A percentile compares a stretch with the other conserved stretches of the same genome.
These are phyloP conservation scores for Halesus radiatus DNA, from an alignment of 1,140 invertebrate species.

Conservation along the genomic window DNA sequence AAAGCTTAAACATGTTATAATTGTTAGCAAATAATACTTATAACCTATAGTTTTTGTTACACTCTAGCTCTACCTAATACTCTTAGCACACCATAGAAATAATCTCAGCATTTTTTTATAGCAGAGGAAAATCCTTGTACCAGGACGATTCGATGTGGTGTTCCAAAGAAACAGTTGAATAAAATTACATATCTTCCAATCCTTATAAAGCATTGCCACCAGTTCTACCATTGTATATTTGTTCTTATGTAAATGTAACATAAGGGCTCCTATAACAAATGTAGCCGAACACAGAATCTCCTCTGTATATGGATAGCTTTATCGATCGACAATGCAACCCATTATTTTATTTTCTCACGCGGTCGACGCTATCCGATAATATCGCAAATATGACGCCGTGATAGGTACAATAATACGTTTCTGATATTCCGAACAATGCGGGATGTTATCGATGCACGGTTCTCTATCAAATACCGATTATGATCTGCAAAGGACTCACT, in stretches of 20 bases:
- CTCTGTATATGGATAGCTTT: slow-evolving; percentile 14
- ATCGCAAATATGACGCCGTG: slow-evolving; percentile 25
- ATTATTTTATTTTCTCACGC: slow-evolving; percentile 43
- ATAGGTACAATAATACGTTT: background rate
- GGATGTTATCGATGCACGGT: slow-evolving; percentile 7
- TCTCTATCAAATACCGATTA: background rate
- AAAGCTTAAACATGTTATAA: too few species aligned
- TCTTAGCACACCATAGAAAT: too few species aligned
- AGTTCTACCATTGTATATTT: slow-evolving; percentile 1
- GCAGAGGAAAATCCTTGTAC: too few species aligned
- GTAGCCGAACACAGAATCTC: background rate
- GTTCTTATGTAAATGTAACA: slow-evolving; percentile 4
- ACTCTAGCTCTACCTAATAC: too few species aligned
- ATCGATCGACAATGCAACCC: slow-evolving; percentile 13
- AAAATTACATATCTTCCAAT: background rate
- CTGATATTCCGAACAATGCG: background rate
- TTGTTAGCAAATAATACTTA: too few species aligned
- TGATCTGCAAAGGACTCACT: too few species aligned
- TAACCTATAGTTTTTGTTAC: too few species aligned
- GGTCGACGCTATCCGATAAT: slow-evolving; percentile 20
- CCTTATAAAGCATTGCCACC: background rate
- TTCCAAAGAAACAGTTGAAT: background rate
- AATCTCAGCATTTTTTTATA: too few species aligned
- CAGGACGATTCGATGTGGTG: too few species aligned
- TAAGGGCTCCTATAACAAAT: background rate